These are phyloP conservation scores for Capricornis sumatraensis DNA, from an alignment of 2,113 vertebrate species.

Conservation along the genomic window DNA sequence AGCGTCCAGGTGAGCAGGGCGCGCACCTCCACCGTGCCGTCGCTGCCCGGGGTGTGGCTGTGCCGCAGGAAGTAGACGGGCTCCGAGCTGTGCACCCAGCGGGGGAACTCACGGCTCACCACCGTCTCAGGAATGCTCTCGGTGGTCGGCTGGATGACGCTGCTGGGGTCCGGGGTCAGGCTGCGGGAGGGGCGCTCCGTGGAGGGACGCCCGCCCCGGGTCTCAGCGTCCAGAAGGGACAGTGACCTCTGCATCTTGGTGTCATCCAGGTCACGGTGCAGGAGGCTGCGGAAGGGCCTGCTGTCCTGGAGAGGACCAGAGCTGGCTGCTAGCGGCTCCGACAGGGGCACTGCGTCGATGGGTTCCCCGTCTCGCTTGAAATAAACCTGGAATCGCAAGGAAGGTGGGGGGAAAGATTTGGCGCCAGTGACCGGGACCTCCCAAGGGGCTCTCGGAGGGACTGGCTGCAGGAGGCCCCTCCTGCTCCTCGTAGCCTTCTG, in stretches of 20 bases:
- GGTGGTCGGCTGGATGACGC: conserved; percentile 73
- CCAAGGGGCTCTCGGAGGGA: not conserved
- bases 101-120: conserved; percentile 94
- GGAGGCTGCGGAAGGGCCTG: conserved; percentile 80
- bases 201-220: conserved; percentile 70
- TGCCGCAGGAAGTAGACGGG: conserved; percentile 91
- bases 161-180: conserved; percentile 78
- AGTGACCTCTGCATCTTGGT: conserved; percentile 88
- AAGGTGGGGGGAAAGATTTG: not conserved
- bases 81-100: conserved; percentile 90
- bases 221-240: conserved; percentile 82
- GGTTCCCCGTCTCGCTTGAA: conserved; percentile 93
- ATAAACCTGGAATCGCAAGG: conserved; percentile 84
- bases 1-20: conserved; percentile 94
- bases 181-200: conserved; percentile 81
- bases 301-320: conserved; percentile 59
- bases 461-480: not conserved
- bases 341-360: conserved; percentile 87
- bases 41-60: conserved; percentile 80
- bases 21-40: conserved; percentile 90
- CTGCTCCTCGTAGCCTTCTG: not conserved
- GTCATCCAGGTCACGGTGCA: conserved; percentile 88
- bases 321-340: conserved; percentile 76
- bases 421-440: rapidly evolving
- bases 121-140: conserved; percentile 93